Base-by-base conservation (phyloP, 1,140 invertebrate genomes). In the Belonocnema kinseyi region DNA sequence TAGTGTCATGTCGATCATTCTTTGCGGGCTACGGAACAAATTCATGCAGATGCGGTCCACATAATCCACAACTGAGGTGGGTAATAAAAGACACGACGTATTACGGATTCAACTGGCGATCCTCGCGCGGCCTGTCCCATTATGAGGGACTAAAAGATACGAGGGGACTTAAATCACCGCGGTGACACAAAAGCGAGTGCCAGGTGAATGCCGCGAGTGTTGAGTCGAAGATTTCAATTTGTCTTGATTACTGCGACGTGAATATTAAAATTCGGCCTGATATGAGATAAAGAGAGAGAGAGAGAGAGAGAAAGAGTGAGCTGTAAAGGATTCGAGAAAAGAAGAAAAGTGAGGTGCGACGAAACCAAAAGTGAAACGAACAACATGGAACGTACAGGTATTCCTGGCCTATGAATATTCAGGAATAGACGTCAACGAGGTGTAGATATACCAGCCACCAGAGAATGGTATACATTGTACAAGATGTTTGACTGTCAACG, bases 41-140 rank as follows among this genome's bases (percentile, higher is more conserved):
- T 88, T 84, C 80, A 82, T 84, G 85, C 77, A 82, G 83, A 85
- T 80, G 83, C 81, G 50, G 71, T 73, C 73, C 73, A 82, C 75
- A 74, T 46, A 46, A 46, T 46, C 40, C 11, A 4, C 53, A 54
- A 54, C 2, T n/a, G 53, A 66, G 16, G 16, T 14, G 6, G 26
- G 14, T 66, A 46, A 66, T 46, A 66, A 66, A 66, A 66, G 61
- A 66, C 33, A 66, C 79, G 75, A 76, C 84, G 85, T 87, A 88
- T 88, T 88, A 87, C 84, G 83, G 82, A 88, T 88, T 88, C 87
- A 88, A 85, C 80, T 75, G 81, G 77, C 82, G 87, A 88, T 86
- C 86, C 61, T 81, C 81, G 79, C 77, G 79, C 81, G 81, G 51
- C 75, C 74, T 78, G 72, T 82, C 82, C 75, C 86, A 87, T 88